Base-by-base conservation (phyloP, 2,113 vertebrate species). In the Esox niger region DNA sequence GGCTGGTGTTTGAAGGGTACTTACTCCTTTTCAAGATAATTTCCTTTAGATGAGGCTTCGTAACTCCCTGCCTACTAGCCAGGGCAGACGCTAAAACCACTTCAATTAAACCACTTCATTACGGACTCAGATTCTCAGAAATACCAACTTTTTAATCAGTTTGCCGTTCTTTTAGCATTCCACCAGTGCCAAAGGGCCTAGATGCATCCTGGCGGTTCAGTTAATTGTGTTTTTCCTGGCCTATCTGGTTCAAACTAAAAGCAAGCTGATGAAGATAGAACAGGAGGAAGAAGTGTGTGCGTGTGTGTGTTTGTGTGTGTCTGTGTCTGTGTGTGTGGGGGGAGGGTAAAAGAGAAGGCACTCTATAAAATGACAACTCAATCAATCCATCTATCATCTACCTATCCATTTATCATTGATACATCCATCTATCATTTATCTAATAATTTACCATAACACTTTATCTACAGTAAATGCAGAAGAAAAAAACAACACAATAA, bases 1-100 rank as follows among this genome's bases (percentile, higher is more conserved):
- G 68, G 38, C 81, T 79, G 86, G 84, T 71, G 71, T 86, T 89
- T 88, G 83, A 86, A 87, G 79, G 81, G 79, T 84, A 84, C 79
- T 70, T 69, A 68, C 77, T 83, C 74, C 79, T 81, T 79, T 84
- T 87, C 77, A 74, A 78, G 69, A 79, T 79, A 80, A 78, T 20
- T 59, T 81, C 77, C 76, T 73, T 85, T 32, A 84, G 83, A 86
- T 84, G 81, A 82, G 72, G 66, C 30, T 68, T 79, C 83, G 83
- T 87, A 87, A 77, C 75, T 84, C 78, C 72, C 38, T 43, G 74
- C 65, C n/a, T 55, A 66, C 67, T 66, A 27, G 49, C 64, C 62
- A 63, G 54, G 33, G 66, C 74, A 56, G 72, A 73, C 75, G 71
- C 64, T 82, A 68, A 61, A 46, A 52, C 60, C 69, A 70, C 75